These are phyloP conservation scores for Sprattus sprattus DNA, from an alignment of 2,113 vertebrate genomes.

Conservation along the genomic window DNA sequence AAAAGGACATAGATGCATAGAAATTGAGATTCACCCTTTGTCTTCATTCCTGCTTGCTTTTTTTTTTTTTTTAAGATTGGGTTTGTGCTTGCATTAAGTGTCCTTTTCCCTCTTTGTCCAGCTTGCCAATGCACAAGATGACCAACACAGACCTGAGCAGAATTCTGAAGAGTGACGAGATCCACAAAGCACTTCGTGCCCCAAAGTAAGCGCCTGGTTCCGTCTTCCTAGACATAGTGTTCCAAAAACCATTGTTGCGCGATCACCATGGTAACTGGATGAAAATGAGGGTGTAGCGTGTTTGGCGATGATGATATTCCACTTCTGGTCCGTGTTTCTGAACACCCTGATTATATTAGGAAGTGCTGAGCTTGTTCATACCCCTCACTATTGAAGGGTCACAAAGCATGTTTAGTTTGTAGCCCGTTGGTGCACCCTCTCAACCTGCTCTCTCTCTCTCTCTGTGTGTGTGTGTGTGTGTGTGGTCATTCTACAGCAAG, in stretches of 20 bases:
- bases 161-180: constrained; percentile 93
- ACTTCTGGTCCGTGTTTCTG: constrained; percentile 78
- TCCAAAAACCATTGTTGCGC: too few species aligned
- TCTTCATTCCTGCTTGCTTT: too few species aligned
- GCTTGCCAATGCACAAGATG: constrained; percentile 98
- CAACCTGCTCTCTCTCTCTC: not conserved
- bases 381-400: not conserved
- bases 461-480: not conserved
- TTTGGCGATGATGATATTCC: constrained; percentile 63
- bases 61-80: too few species aligned
- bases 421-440: too few species aligned
- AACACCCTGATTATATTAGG: constrained; percentile 63
- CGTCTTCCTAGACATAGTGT: too few species aligned
- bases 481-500: constrained; percentile 72
- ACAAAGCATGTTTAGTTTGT: not conserved
- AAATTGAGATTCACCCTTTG: too few species aligned
- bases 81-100: not conserved
- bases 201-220: constrained; percentile 75
- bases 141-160: constrained; percentile 92
- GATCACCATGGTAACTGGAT: too few species aligned
- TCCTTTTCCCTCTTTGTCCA: constrained; percentile 49
- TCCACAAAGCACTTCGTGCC: constrained; percentile 89
- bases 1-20: too few species aligned
- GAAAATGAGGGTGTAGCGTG: too few species aligned
- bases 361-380: constrained; percentile 64